Evolutionary conservation across 2,888 invertebrate genomes (phyloP).

Genomic region (Encarsia formosa): DNA sequence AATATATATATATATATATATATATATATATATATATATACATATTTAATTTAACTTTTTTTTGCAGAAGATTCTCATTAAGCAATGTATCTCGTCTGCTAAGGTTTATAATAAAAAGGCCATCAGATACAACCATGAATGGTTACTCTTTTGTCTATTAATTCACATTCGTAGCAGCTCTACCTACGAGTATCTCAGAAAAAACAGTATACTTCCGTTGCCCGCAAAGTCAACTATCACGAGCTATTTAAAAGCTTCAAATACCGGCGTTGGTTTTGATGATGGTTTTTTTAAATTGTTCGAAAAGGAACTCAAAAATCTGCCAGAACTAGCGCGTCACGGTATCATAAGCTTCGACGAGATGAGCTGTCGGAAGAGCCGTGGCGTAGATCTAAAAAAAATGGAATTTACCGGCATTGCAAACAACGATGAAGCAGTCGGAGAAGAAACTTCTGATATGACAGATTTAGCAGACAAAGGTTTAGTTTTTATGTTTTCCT

Average conservation of each 20-base stretch:
- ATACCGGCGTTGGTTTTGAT: background rate
- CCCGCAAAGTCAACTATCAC: background rate
- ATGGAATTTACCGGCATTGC: background rate
- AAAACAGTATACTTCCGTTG: background rate
- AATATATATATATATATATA: no score
- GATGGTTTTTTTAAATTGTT: background rate
- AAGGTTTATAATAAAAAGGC: no score
- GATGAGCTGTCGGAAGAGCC: background rate
- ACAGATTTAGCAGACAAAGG: background rate
- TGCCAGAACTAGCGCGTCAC: background rate
- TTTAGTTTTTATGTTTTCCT: slow-evolving; percentile 23
- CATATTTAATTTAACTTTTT: no score
- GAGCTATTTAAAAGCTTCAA: background rate
- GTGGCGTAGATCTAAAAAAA: background rate
- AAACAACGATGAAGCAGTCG: background rate
- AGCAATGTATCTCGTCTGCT: no score
- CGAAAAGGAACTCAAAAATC: background rate
- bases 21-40: no score
- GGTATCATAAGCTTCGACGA: background rate
- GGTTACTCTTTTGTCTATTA: no score
- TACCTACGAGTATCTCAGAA: background rate
- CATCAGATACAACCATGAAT: no score
- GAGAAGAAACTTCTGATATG: background rate
- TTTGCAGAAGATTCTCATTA: no score
- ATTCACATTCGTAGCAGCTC: no score